These are phyloP conservation scores for Notiomystis cincta DNA, from an alignment of 2,113 vertebrate genomes.

Conservation along the genomic window DNA sequence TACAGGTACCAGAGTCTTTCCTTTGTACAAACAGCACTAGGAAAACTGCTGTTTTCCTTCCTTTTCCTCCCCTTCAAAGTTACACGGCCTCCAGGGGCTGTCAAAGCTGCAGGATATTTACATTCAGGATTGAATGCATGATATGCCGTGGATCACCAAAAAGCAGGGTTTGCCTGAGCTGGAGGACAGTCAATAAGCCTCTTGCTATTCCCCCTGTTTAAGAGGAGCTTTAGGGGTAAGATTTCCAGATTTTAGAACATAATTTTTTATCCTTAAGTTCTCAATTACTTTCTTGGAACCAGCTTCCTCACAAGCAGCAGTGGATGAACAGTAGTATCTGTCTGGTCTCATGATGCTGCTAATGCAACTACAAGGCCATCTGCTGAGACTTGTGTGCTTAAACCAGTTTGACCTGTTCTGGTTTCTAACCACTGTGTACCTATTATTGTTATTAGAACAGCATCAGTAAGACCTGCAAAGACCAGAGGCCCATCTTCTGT, in stretches of 20 bases:
- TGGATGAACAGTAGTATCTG: not conserved
- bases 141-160: not conserved
- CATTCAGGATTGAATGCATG: not conserved
- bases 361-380: not conserved
- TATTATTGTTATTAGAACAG: not conserved
- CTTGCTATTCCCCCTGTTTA: not conserved
- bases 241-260: not conserved
- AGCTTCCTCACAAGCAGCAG: not conserved
- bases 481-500: not conserved
- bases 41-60: not conserved
- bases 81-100: accelerated
- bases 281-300: not conserved
- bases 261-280: not conserved
- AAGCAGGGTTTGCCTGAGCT: not conserved
- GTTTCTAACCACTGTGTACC: not conserved
- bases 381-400: not conserved
- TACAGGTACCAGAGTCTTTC: not conserved
- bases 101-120: not conserved
- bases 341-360: not conserved
- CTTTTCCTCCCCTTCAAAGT: not conserved
- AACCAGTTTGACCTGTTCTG: not conserved
- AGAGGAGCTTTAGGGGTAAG: not conserved
- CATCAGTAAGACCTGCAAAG: not conserved
- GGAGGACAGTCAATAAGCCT: not conserved
- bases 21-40: not conserved